A percentile compares a stretch with the other conserved stretches of the same genome.
These are phyloP conservation scores for Beris morrisii DNA, from an alignment of 2,888 invertebrate species.

Conservation along the genomic window DNA sequence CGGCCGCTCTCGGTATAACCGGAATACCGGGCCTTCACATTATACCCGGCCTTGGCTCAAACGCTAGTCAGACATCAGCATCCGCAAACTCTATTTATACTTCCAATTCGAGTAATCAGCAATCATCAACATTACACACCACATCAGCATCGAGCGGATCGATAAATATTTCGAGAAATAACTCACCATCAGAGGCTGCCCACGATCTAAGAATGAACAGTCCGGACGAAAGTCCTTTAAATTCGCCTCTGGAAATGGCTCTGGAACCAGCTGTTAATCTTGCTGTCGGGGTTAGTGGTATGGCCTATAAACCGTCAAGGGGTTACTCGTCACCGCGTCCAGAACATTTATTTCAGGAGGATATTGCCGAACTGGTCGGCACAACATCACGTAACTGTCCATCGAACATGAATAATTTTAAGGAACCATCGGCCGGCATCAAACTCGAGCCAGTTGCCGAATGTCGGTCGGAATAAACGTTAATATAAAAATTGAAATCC, in stretches of 20 bases:
- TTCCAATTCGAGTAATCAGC: slow-evolving; percentile 27
- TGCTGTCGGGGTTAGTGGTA: slow-evolving; percentile 60
- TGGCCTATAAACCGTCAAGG: slow-evolving; percentile 64
- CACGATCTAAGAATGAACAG: slow-evolving; percentile 57
- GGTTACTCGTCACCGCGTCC: slow-evolving; percentile 61
- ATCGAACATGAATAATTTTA: slow-evolving; percentile 44
- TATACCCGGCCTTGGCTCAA: slow-evolving; percentile 40
- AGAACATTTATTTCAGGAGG: slow-evolving; percentile 66
- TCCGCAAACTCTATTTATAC: slow-evolving; percentile 38
- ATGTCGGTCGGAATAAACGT: slow-evolving; percentile 64
- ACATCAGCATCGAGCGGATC: slow-evolving; percentile 45
- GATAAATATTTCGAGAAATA: slow-evolving; percentile 48
- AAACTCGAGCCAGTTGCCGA: slow-evolving; percentile 72
- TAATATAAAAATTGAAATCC: slow-evolving; percentile 6
- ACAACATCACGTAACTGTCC: slow-evolving; percentile 52
- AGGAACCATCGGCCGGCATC: slow-evolving; percentile 63
- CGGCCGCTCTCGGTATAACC: slow-evolving; percentile 45
- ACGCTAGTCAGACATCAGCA: slow-evolving; percentile 40
- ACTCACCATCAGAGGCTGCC: slow-evolving; percentile 57
- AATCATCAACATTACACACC: slow-evolving; percentile 44
- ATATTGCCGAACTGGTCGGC: slow-evolving; percentile 58
- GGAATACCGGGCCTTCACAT: slow-evolving; percentile 43
- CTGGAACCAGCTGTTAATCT: slow-evolving; percentile 62
- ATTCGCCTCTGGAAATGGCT: slow-evolving; percentile 67
- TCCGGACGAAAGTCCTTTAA: slow-evolving; percentile 64